Conservation (phyloP, 2,888 invertebrate genomes). For the Capitulum mitella region DNA sequence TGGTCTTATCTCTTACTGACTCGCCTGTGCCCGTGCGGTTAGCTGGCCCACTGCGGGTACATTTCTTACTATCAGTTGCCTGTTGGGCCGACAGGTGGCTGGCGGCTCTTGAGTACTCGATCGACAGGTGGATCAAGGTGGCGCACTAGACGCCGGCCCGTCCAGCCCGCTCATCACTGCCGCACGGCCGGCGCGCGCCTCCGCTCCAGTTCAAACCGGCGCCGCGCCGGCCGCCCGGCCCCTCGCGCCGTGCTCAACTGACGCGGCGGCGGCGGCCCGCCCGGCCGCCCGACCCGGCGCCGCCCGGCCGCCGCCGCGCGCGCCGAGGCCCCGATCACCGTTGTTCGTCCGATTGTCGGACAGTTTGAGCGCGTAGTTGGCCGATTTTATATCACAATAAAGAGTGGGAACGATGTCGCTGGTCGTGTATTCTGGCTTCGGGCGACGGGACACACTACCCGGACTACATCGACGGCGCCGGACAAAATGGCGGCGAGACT, state of each 20-base stretch:
- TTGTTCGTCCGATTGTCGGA: background rate
- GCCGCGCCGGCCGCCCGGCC: background rate
- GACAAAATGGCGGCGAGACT: no score
- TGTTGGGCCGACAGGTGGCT: constrained; percentile 65
- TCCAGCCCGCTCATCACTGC: constrained; percentile 27
- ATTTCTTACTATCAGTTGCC: no score
- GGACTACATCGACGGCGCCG: no score
- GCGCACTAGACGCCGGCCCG: constrained; percentile 35
- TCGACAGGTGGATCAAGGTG: constrained; percentile 66
- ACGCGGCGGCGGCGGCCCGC: background rate
- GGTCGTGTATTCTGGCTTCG: background rate
- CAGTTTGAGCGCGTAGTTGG: background rate
- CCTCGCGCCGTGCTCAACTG: no score
- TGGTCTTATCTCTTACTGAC: no score
- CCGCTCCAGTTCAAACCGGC: background rate
- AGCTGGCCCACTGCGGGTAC: no score
- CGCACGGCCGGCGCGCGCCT: background rate
- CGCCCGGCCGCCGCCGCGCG: background rate
- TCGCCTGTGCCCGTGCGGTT: no score
- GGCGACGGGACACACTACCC: background rate
- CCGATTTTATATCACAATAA: constrained; percentile 7
- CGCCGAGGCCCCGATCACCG: no score
- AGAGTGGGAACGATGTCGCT: background rate
- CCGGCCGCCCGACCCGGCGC: background rate
- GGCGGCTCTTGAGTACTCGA: constrained; percentile 86